Evolutionary conservation across 2,797 vertebrate species (phyloP), one percentile per base, ranked within the genome.

Genomic region (Rhinoraja longicauda): DNA sequence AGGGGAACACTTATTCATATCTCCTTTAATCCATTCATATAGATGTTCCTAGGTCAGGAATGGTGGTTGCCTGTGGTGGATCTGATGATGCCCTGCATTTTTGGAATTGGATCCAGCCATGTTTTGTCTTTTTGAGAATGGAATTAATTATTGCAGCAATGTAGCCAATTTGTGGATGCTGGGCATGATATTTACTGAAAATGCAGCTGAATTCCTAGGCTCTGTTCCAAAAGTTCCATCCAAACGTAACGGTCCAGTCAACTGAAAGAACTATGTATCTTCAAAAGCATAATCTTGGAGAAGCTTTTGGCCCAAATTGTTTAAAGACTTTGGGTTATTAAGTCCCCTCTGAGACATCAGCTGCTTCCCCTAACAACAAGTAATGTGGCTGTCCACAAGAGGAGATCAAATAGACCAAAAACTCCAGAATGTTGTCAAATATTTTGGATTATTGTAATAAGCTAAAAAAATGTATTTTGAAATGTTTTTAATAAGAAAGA

Each of bases 171-270:
- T 67, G 59, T 32, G 15, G 59, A 88, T 67, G 59, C 84, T 88
- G n/a, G n/a, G 64, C 84, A 67, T 88, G 64, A 88, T 88, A 88
- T 88, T 88, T 88, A 88, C 59, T 21, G 62, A 88, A 64, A 32
- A 88, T 36, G 84, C 84, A 88, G 84, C 84, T 88, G 84, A 67
- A 88, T 88, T 88, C 84, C 59, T 32, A 32, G 84, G 84, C 59
- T 88, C 15, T 36, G 17, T 88, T 88, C 84, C 62, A 84, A 32
- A 84, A 84, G 59, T 84, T n/a, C 53, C 81, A 84, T 84, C 81
- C 81, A 88, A 67, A 88, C n/a, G n/a, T 88, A 88, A 62, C 62
- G 88, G 32, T 32, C n/a, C 32, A 78, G 77, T 78, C 84, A 88
- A 84, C 59, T 64, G 84, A 88, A 88, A 21, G 64, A 88, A 32